A percentile compares a stretch with the other conserved stretches of the same genome.
Conservation (phyloP, 64 coral and sea anemone genomes). For the Pachyseris speciosa region DNA sequence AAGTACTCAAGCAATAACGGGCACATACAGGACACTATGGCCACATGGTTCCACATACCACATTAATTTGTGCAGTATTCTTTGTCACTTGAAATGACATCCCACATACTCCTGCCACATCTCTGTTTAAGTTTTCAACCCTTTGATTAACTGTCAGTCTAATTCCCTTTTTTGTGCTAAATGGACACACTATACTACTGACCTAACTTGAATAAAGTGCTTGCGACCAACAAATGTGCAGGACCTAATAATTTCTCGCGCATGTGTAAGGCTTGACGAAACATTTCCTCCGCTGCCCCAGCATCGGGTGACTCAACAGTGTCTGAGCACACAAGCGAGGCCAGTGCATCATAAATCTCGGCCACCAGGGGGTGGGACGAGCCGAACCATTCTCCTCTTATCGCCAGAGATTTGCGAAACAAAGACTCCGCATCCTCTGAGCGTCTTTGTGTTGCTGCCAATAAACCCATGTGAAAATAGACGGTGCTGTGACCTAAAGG, state of each 20-base stretch:
- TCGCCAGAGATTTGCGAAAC: conserved; percentile 70
- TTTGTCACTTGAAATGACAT: no score
- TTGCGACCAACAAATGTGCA: conserved; percentile 85
- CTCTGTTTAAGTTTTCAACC: not conserved
- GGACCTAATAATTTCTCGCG: conserved; percentile 79
- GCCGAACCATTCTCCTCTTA: conserved; percentile 87
- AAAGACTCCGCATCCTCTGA: conserved; percentile 63
- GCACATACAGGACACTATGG: no score
- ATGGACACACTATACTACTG: not conserved
- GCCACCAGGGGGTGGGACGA: conserved; percentile 86
- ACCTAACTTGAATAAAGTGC: conserved; percentile 91
- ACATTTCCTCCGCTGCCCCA: conserved; percentile 70
- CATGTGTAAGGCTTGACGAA: conserved; percentile 81
- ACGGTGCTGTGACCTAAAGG: conserved; percentile 62
- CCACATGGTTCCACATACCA: no score
- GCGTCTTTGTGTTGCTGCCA: conserved; percentile 63
- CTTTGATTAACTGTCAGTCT: no score
- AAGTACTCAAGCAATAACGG: no score
- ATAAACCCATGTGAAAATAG: conserved; percentile 89
- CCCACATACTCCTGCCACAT: no score
- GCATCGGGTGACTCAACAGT: conserved; percentile 48
- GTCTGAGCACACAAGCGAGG: conserved; percentile 64
- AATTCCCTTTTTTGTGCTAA: not conserved
- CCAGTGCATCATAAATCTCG: conserved; percentile 78
- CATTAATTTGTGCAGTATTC: no score